Evolutionary conservation across 2,113 vertebrate species (phyloP).

Genomic region (Larimichthys polyactis): DNA sequence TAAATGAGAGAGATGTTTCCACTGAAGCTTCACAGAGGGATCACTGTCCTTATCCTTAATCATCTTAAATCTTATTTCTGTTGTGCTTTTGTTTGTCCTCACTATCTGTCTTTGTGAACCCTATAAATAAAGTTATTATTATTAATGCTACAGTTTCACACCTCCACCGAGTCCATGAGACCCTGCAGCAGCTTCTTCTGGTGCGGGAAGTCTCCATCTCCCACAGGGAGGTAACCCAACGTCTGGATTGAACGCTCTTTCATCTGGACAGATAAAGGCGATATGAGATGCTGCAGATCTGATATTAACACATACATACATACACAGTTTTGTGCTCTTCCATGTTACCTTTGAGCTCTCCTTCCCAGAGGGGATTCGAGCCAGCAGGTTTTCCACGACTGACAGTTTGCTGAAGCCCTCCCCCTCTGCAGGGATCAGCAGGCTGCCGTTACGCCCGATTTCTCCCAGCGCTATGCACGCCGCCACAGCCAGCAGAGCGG

Average conservation of each 20-base stretch:
- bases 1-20: neutral
- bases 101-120: neutral
- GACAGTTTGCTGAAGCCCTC: slow-evolving; percentile 92
- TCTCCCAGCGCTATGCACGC: slow-evolving; percentile 95
- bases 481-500: slow-evolving; percentile 89
- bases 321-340: neutral
- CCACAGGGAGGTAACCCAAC: slow-evolving; percentile 95
- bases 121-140: no score
- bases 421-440: slow-evolving; percentile 91
- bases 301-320: neutral
- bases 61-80: no score
- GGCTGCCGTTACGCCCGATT: slow-evolving; percentile 91
- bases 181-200: slow-evolving; percentile 96
- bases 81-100: neutral
- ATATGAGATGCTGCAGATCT: neutral
- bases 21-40: neutral
- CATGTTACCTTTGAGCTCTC: slow-evolving; percentile 92
- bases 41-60: no score
- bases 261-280: slow-evolving; percentile 84
- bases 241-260: slow-evolving; percentile 96
- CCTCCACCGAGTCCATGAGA: slow-evolving; percentile 99
- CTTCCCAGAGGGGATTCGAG: slow-evolving; percentile 94
- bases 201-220: slow-evolving; percentile 94
- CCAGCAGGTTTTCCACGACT: slow-evolving; percentile 91
- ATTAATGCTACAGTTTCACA: slow-evolving; percentile 56